These are phyloP conservation scores for Spea multiplicata DNA, from an alignment of 2,113 vertebrate species.

Conservation along the genomic window DNA sequence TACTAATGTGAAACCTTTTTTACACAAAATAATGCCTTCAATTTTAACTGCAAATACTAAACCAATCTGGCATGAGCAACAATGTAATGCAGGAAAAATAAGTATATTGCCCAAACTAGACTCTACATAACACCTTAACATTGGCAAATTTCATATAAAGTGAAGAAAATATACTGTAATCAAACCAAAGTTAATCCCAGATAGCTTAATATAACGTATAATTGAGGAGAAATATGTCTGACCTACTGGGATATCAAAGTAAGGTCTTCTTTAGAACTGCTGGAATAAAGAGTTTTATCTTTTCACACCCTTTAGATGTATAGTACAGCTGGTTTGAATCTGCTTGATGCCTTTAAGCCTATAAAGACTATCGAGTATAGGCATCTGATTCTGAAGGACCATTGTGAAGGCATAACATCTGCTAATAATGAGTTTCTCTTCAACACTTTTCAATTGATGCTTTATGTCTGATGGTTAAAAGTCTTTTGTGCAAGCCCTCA, in stretches of 20 bases:
- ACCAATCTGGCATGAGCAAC: background rate
- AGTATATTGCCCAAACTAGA: background rate
- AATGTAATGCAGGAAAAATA: background rate
- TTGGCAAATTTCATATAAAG: background rate
- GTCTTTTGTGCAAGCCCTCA: too few relatives aligned
- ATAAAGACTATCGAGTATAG: constrained; percentile 36
- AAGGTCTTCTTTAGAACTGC: constrained; percentile 27
- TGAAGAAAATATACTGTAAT: background rate
- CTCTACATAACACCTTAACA: background rate
- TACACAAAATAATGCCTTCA: background rate
- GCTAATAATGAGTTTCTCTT: constrained; percentile 31
- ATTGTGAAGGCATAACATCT: constrained; percentile 20
- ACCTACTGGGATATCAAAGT: constrained; percentile 40
- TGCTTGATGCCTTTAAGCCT: constrained; percentile 38
- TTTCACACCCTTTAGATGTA: constrained; percentile 37
- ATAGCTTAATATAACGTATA: constrained; percentile 33
- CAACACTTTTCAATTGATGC: constrained; percentile 10
- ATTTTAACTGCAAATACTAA: background rate
- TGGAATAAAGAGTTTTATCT: constrained; percentile 42
- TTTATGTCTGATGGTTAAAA: too few relatives aligned
- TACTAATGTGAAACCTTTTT: too few relatives aligned
- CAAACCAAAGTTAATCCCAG: background rate
- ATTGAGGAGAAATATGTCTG: constrained; percentile 25
- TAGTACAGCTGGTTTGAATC: constrained; percentile 37
- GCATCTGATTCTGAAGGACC: constrained; percentile 10